Evolutionary conservation across 1,140 invertebrate species (phyloP).

Genomic region (Dryas iulia): DNA sequence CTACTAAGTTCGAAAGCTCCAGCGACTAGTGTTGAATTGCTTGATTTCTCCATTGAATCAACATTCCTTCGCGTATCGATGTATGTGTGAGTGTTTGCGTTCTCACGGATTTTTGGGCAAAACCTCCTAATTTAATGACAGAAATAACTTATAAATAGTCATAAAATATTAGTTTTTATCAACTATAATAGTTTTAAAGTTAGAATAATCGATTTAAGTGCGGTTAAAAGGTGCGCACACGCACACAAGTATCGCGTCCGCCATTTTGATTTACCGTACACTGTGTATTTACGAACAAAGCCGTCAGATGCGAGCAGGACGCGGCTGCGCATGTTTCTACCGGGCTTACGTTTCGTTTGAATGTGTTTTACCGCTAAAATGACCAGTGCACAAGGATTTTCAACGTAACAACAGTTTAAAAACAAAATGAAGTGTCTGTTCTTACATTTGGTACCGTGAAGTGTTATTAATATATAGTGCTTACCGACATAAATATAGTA

Average conservation of each 20-base stretch:
- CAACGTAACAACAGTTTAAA: conserved; percentile 71
- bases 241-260: conserved; percentile 60
- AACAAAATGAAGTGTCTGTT: conserved; percentile 79
- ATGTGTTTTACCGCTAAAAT: conserved; percentile 78
- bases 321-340: conserved; percentile 76
- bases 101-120: conserved; percentile 58
- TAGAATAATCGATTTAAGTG: conserved; percentile 36
- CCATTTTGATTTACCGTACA: conserved; percentile 78
- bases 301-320: conserved; percentile 77
- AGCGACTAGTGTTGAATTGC: conserved; percentile 61
- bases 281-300: conserved; percentile 78
- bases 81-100: conserved; percentile 65
- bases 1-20: conserved; percentile 62
- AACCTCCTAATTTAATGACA: conserved; percentile 46
- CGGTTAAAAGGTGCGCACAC: conserved; percentile 58
- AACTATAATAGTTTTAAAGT: conserved; percentile 16
- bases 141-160: conserved; percentile 45
- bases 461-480: conserved; percentile 68
- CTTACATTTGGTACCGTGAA: conserved; percentile 78
- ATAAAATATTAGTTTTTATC: conserved; percentile 34
- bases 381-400: conserved; percentile 60
- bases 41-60: conserved; percentile 79
- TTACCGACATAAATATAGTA: conserved; percentile 71
- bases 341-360: conserved; percentile 62
- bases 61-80: conserved; percentile 76